Conservation (phyloP, 2,888 invertebrate species). For the Hololepta plana region DNA sequence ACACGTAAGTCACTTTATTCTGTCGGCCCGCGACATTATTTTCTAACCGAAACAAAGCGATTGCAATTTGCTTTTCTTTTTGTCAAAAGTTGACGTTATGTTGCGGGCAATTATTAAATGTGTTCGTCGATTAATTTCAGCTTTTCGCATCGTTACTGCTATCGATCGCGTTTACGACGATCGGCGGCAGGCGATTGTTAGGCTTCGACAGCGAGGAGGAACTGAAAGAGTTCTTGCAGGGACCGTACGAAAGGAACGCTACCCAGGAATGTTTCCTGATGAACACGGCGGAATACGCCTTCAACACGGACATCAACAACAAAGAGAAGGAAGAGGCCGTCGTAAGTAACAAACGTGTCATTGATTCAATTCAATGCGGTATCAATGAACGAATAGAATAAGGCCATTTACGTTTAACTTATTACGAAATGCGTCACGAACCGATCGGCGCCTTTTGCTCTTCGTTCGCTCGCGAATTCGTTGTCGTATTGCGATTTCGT, state of each 20-base stretch:
- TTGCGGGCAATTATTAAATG: too few relatives aligned
- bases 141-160: too few relatives aligned
- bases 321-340: slow-evolving; percentile 12
- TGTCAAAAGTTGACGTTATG: too few relatives aligned
- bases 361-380: neutral
- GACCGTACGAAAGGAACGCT: slow-evolving; percentile 5
- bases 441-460: neutral
- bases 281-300: slow-evolving; percentile 4
- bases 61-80: too few relatives aligned
- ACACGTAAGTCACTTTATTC: too few relatives aligned
- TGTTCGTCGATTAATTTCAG: too few relatives aligned
- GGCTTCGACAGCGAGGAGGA: slow-evolving; percentile 3
- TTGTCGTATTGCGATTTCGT: slow-evolving; percentile 1
- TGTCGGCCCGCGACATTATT: too few relatives aligned
- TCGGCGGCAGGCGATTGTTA: neutral
- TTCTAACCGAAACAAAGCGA: too few relatives aligned
- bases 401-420: too few relatives aligned
- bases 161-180: slow-evolving; percentile 1
- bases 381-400: too few relatives aligned
- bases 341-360: slow-evolving; percentile 10
- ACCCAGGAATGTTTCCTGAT: slow-evolving; percentile 4
- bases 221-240: slow-evolving; percentile 3
- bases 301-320: slow-evolving; percentile 21
- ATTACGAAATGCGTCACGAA: too few relatives aligned
- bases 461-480: neutral